These are phyloP conservation scores for Meiosimyza decipiens DNA, from an alignment of 2,888 invertebrate genomes.

Conservation along the genomic window DNA sequence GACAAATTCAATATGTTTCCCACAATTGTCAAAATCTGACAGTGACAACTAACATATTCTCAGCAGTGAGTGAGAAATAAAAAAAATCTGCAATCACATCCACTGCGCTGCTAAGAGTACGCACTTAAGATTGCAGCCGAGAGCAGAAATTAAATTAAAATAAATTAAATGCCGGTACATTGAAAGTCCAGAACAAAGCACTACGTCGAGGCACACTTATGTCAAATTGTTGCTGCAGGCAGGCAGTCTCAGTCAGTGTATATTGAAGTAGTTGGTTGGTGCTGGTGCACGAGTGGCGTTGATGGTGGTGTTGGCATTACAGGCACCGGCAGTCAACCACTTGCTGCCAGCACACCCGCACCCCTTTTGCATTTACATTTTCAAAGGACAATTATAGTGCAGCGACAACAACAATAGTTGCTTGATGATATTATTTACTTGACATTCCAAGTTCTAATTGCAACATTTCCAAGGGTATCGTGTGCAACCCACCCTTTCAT, in stretches of 20 bases:
- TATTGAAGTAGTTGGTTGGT: too few relatives aligned
- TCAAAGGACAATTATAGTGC: constrained; percentile 9
- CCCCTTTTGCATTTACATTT: neutral
- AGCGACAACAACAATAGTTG: constrained; percentile 20
- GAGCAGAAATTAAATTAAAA: constrained; percentile 32
- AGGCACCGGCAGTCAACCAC: constrained; percentile 29
- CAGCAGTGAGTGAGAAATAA: neutral
- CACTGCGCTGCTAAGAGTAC: neutral
- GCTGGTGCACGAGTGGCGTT: neutral
- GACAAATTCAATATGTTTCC: constrained; percentile 34
- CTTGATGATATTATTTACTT: constrained; percentile 32
- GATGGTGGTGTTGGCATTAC: neutral
- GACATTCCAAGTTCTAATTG: constrained; percentile 30
- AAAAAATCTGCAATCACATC: constrained; percentile 31
- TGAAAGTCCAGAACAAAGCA: neutral
- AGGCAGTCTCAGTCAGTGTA: neutral
- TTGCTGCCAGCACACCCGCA: constrained; percentile 24
- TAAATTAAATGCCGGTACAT: constrained; percentile 28
- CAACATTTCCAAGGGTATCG: constrained; percentile 12
- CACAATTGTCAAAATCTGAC: constrained; percentile 34
- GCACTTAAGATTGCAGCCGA: constrained; percentile 14
- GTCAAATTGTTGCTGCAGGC: constrained; percentile 18
- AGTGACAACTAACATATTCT: constrained; percentile 32
- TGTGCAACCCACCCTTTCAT: constrained; percentile 16
- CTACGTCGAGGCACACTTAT: constrained; percentile 23